Conservation (phyloP, 2,113 vertebrate species). For the Lynx canadensis region DNA sequence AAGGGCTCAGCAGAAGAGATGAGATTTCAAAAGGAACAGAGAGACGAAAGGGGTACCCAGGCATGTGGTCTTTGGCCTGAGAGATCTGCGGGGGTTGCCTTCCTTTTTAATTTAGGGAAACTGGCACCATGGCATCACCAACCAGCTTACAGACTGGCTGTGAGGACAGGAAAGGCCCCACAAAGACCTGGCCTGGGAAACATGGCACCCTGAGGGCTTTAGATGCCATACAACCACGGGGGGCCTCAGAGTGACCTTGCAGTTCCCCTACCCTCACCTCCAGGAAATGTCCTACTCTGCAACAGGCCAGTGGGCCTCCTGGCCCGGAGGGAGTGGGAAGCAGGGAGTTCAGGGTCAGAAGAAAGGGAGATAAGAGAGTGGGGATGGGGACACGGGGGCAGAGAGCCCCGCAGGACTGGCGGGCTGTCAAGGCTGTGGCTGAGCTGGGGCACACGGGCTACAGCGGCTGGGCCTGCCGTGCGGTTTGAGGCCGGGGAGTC, state of each 20-base stretch:
- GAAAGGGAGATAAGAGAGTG: neutral
- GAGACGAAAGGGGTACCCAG: neutral
- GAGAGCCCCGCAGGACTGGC: neutral
- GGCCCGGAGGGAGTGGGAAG: neutral
- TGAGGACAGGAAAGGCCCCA: neutral
- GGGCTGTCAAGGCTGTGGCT: neutral
- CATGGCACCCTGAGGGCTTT: neutral
- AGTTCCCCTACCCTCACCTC: neutral
- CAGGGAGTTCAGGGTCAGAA: neutral
- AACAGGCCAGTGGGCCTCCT: neutral
- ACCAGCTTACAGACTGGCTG: neutral
- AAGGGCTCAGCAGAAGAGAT: neutral
- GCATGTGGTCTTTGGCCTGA: neutral
- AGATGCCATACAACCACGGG: neutral
- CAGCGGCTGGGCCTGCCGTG: neutral
- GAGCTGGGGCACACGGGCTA: neutral
- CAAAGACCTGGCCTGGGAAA: neutral
- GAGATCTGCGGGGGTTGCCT: neutral
- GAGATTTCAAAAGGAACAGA: neutral
- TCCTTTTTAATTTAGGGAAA: neutral
- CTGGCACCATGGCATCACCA: neutral
- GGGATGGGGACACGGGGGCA: rapidly evolving
- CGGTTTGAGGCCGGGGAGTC: neutral
- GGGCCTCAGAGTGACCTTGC: neutral
- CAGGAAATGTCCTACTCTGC: neutral